These are phyloP conservation scores for Eutrigla gurnardus DNA, from an alignment of 2,797 vertebrate genomes.

Conservation along the genomic window DNA sequence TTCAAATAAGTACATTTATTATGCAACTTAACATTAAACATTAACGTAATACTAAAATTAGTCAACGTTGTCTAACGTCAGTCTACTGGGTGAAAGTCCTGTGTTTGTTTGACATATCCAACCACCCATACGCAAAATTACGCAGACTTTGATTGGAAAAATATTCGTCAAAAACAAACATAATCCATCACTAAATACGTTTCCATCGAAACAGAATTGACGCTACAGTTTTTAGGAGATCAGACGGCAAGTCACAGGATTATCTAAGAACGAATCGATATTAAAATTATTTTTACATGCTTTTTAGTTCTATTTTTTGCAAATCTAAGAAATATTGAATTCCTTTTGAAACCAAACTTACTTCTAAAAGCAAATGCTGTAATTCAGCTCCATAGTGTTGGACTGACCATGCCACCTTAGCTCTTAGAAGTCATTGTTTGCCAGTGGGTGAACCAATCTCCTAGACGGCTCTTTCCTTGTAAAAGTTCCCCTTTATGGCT, in stretches of 20 bases:
- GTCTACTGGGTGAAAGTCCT: background rate
- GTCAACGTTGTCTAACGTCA: background rate
- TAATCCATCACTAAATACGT: background rate
- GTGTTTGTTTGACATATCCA: background rate
- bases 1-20: background rate
- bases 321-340: conserved; percentile 1
- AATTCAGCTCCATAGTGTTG: conserved; percentile 24
- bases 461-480: conserved; percentile 89
- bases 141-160: background rate
- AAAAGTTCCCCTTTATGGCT: conserved; percentile 92
- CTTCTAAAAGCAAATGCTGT: conserved; percentile 30
- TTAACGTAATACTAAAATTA: background rate
- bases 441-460: conserved; percentile 86
- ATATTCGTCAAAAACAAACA: background rate
- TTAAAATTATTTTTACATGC: background rate
- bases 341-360: conserved; percentile 15
- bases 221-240: background rate
- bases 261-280: background rate
- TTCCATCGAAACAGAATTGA: background rate
- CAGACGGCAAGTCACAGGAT: background rate
- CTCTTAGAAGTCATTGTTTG: conserved; percentile 68
- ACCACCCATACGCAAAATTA: background rate
- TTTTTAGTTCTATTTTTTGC: conserved; percentile 11
- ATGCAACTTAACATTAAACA: background rate
- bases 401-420: conserved; percentile 54